Evolutionary conservation across 2,113 vertebrate species (phyloP).

Genomic region (Hiodon tergisus): DNA sequence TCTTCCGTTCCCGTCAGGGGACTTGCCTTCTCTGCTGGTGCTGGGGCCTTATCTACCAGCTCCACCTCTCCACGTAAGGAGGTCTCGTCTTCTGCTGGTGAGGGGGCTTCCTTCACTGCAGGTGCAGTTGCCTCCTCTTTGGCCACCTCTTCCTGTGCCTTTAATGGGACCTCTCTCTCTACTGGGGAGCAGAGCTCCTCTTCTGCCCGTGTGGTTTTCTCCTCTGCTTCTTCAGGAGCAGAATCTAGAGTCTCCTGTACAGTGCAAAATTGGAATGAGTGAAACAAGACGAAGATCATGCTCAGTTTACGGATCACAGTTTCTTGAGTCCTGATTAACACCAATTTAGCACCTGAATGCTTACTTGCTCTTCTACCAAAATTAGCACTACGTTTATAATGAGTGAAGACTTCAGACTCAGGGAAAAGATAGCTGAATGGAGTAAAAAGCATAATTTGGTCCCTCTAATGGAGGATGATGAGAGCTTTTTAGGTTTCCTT

Average conservation of each 20-base stretch:
- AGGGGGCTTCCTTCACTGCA: background rate
- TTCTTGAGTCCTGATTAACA: no score
- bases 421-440: no score
- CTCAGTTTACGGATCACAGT: no score
- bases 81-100: conserved; percentile 3
- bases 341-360: no score
- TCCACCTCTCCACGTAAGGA: background rate
- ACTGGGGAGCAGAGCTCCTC: conserved; percentile 1
- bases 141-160: background rate
- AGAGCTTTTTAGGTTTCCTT: no score
- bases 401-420: no score
- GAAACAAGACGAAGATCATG: background rate
- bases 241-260: background rate
- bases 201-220: background rate
- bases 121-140: conserved; percentile 7
- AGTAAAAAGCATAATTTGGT: no score
- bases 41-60: background rate
- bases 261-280: background rate
- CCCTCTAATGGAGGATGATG: no score
- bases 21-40: background rate
- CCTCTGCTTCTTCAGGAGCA: background rate
- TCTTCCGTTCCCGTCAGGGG: background rate
- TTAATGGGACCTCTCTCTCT: conserved; percentile 45
- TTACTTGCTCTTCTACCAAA: no score
- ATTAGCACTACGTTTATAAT: no score